phyloP scores from a whole-genome alignment of 2,888 invertebrate species.

The Notodonta ziczac region DNA sequence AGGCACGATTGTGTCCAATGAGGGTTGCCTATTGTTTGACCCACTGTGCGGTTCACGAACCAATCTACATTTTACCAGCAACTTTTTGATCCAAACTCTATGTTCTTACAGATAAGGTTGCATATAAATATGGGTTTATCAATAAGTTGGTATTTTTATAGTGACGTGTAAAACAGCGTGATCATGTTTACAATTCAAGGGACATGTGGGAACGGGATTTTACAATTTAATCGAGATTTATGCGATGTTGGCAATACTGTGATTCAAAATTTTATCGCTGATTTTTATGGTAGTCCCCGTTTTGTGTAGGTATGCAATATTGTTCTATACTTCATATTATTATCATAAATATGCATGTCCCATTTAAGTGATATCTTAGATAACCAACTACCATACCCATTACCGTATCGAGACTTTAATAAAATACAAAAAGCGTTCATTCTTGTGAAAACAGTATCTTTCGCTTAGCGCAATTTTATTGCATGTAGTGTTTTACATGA shows the following conservation, averaged over 20 bases:
- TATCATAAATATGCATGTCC: too few species aligned
- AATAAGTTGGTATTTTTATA: slow-evolving; percentile 31
- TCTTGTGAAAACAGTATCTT: too few species aligned
- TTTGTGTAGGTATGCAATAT: background rate
- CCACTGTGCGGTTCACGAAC: slow-evolving; percentile 48
- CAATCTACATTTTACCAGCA: slow-evolving; percentile 12
- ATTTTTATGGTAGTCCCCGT: slow-evolving; percentile 6
- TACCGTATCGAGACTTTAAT: too few species aligned
- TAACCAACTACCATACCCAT: too few species aligned
- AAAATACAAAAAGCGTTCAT: too few species aligned
- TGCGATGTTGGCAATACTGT: slow-evolving; percentile 24
- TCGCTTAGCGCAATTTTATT: too few species aligned
- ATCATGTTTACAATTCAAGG: slow-evolving; percentile 66
- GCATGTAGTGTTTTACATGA: too few species aligned
- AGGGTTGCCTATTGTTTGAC: slow-evolving; percentile 60
- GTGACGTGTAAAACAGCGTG: slow-evolving; percentile 53
- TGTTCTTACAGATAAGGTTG: rapidly evolving
- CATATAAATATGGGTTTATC: background rate
- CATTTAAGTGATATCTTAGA: too few species aligned
- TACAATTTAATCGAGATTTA: slow-evolving; percentile 62
- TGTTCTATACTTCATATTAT: too few species aligned
- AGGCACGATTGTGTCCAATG: slow-evolving; percentile 64
- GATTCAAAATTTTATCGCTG: slow-evolving; percentile 29
- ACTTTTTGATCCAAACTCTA: slow-evolving; percentile 9
- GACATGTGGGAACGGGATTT: slow-evolving; percentile 69